These are phyloP conservation scores for Drosophila eugracilis DNA, from an alignment of 1,140 invertebrate species.

Conservation along the genomic window DNA sequence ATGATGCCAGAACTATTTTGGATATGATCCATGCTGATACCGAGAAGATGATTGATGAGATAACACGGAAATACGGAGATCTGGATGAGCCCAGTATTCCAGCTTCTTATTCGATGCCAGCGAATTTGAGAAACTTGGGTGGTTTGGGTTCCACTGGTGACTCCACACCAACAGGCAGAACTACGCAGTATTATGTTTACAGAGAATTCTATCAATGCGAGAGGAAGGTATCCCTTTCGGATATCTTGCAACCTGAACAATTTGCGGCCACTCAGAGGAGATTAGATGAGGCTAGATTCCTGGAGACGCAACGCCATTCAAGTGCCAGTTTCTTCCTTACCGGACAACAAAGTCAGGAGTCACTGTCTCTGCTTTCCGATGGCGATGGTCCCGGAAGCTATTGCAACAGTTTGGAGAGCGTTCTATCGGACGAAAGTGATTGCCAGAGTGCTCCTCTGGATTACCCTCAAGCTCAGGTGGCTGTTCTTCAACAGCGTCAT, in stretches of 20 bases:
- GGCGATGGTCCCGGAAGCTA: conserved; percentile 83
- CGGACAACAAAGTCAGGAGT: conserved; percentile 88
- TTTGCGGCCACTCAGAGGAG: conserved; percentile 63
- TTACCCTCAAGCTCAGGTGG: conserved; percentile 78
- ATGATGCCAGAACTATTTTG: conserved; percentile 87
- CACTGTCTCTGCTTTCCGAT: conserved; percentile 91
- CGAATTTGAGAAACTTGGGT: conserved; percentile 62
- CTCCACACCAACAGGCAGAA: conserved; percentile 59
- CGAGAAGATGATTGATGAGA: conserved; percentile 88
- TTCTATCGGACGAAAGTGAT: conserved; percentile 92
- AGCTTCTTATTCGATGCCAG: conserved; percentile 68
- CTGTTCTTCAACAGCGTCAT: conserved; percentile 86
- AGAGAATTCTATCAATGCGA: conserved; percentile 84
- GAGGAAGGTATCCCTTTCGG: conserved; percentile 81
- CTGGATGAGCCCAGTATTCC: conserved; percentile 84
- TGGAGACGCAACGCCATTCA: conserved; percentile 86
- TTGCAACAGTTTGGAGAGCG: conserved; percentile 92
- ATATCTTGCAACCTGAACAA: conserved; percentile 77
- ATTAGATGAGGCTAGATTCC: conserved; percentile 75
- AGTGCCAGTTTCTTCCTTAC: conserved; percentile 89
- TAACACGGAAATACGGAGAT: conserved; percentile 87
- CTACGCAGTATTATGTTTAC: conserved; percentile 92
- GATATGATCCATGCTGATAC: conserved; percentile 87
- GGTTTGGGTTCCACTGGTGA: conserved; percentile 62
- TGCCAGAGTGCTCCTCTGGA: conserved; percentile 91